A percentile compares a stretch with the other conserved stretches of the same genome.
These are phyloP conservation scores for Esox niger DNA, from an alignment of 2,113 vertebrate genomes.

Conservation along the genomic window DNA sequence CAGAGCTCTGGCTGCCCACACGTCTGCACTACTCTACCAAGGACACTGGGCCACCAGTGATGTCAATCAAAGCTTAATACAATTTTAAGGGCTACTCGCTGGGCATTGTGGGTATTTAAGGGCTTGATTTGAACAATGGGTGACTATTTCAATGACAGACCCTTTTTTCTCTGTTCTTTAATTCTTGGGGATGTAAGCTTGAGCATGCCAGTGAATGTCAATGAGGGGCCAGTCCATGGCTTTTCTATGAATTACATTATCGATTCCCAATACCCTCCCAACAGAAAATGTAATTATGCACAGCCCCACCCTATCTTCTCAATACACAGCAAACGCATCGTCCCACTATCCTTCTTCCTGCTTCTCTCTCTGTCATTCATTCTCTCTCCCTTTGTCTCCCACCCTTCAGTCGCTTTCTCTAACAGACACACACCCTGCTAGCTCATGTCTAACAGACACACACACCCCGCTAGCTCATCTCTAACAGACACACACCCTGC, in stretches of 20 bases:
- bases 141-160: constrained; percentile 61
- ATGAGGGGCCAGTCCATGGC: constrained; percentile 64
- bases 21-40: constrained; percentile 15
- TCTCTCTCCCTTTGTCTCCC: constrained; percentile 35
- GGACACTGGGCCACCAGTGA: constrained; percentile 32
- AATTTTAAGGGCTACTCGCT: constrained; percentile 37
- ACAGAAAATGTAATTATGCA: constrained; percentile 91
- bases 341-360: constrained; percentile 17
- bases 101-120: constrained; percentile 44
- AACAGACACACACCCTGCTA: constrained; percentile 14
- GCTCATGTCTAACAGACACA: constrained; percentile 21
- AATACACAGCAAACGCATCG: constrained; percentile 31
- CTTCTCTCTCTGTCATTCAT: not conserved
- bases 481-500: too few relatives aligned
- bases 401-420: constrained; percentile 25
- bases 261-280: constrained; percentile 83
- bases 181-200: constrained; percentile 60
- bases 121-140: constrained; percentile 55
- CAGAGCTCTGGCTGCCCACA: not conserved
- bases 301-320: constrained; percentile 47
- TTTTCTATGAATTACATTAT: constrained; percentile 84
- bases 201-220: constrained; percentile 62
- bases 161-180: constrained; percentile 46
- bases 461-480: too few relatives aligned
- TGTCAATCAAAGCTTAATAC: constrained; percentile 41